Percentiles rank a stretch among this genome's conserved stretches.
phyloP scores from a whole-genome alignment of 2,797 vertebrate genomes.

The Emys orbicularis region DNA sequence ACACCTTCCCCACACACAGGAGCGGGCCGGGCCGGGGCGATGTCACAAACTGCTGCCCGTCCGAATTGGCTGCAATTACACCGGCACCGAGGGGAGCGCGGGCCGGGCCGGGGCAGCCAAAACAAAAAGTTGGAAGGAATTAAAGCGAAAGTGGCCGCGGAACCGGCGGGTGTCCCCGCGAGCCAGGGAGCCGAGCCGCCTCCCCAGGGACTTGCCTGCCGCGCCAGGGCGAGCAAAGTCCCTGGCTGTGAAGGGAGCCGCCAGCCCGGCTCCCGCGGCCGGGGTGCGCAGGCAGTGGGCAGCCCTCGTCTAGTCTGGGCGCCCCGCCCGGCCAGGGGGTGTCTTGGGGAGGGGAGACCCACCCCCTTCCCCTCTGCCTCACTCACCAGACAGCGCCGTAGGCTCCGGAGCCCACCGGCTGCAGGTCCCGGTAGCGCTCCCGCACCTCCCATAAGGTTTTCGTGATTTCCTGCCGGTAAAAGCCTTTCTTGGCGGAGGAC shows the following conservation, averaged over 20 bases:
- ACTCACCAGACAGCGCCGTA: slow-evolving; percentile 96
- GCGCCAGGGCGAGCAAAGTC: too few relatives aligned
- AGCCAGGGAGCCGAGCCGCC: neutral
- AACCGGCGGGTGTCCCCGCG: neutral
- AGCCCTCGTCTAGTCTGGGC: slow-evolving; percentile 49
- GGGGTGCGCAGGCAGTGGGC: too few relatives aligned
- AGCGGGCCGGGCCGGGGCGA: neutral
- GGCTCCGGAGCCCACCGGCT: slow-evolving; percentile 93
- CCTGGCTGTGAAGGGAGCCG: too few relatives aligned
- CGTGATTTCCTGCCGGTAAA: slow-evolving; percentile 92
- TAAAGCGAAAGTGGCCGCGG: neutral
- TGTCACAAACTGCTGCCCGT: too few relatives aligned
- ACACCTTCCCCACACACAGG: neutral
- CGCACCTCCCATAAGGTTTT: slow-evolving; percentile 93
- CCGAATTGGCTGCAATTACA: neutral
- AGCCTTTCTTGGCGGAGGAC: slow-evolving; percentile 88
- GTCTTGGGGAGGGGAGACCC: neutral
- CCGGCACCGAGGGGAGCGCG: neutral
- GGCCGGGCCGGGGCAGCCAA: too few relatives aligned
- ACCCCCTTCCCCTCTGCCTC: slow-evolving; percentile 8
- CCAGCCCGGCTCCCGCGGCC: neutral
- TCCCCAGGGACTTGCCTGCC: too few relatives aligned
- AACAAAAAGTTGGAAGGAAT: neutral
- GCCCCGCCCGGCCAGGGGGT: neutral
- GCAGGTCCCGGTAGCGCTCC: slow-evolving; percentile 90